These are phyloP conservation scores for Thermophis baileyi DNA, from an alignment of 2,113 vertebrate species.

Conservation along the genomic window DNA sequence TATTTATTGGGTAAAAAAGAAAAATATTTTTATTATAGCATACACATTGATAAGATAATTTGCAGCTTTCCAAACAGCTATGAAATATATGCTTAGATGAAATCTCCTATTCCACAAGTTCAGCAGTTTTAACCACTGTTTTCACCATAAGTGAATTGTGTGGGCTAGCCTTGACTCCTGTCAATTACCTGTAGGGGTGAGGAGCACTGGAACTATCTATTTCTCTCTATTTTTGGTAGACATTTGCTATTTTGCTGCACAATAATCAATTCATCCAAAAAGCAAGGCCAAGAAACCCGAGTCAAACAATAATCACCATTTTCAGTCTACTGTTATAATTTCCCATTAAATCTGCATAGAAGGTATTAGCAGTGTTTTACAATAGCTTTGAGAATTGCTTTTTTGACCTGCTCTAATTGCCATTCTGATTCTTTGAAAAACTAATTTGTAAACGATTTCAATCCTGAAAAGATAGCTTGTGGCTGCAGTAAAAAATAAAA, in stretches of 20 bases:
- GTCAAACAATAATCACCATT: conserved; percentile 56
- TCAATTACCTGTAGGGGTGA: background rate
- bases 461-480: conserved; percentile 39
- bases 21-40: background rate
- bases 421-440: conserved; percentile 66
- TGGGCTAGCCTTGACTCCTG: background rate
- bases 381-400: conserved; percentile 68
- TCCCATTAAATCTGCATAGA: conserved; percentile 55
- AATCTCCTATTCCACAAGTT: background rate
- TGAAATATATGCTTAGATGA: background rate
- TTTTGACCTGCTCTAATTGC: conserved; percentile 59
- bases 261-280: conserved; percentile 39
- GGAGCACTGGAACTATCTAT: accelerated
- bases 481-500: background rate
- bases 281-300: conserved; percentile 43
- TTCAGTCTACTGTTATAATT: conserved; percentile 39
- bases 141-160: background rate
- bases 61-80: background rate
- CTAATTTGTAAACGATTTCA: conserved; percentile 57
- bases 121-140: background rate
- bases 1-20: background rate
- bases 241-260: conserved; percentile 9
- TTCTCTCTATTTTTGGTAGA: conserved; percentile 6
- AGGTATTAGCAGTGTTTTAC: conserved; percentile 78
- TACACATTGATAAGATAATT: background rate